Base-by-base conservation (phyloP, 2,888 invertebrate species). In the Tiphia femorata region DNA sequence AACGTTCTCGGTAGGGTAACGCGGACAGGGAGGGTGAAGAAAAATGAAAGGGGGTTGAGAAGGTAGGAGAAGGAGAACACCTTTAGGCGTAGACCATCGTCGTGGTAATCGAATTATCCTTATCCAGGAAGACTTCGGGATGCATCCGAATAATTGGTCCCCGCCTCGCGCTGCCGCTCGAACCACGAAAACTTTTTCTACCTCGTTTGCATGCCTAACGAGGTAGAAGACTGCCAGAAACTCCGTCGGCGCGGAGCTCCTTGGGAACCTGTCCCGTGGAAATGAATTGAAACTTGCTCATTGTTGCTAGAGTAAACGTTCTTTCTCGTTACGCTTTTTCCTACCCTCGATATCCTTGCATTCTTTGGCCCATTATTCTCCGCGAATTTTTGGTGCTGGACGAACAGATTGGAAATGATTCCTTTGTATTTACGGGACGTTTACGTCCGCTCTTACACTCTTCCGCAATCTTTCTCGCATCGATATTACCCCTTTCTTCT, bases 111-210 rank as follows among this genome's bases (percentile, higher is more conserved):
- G 23, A 23, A 49, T 58, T 56, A 60, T 41, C 29, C 7, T 46
- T 38, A 35, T 38, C 25, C 29, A 14, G 12, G 25, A 16, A 29
- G 8, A 21, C 44, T 44, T 52, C 48, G 21, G 49, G 41, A 56
- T 38, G 38, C 49, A 42, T 59, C 12, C 25, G 30, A 46, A 57
- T 52, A 60, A 60, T 47, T 56, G 47, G 41, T n/a, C 20, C 20
- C 37, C 25, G 40, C 12, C 20, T 46, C 30, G 25, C 16, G 17
- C 23, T 23, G 25, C 10, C 20, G 40, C 46, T 12, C 35, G 37
- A 49, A 46, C 30, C 20, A 44, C 21, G 44, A 49, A 53, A 58
- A 58, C 53, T 58, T 53, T 58, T 46, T 46, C 56, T 40, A 41
- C 12, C 17, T 52, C 37, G 49, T 49, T 52, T 56, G 46, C 38